Evolutionary conservation across 2,888 invertebrate genomes (phyloP).

Genomic region (Platypus cylindrus): DNA sequence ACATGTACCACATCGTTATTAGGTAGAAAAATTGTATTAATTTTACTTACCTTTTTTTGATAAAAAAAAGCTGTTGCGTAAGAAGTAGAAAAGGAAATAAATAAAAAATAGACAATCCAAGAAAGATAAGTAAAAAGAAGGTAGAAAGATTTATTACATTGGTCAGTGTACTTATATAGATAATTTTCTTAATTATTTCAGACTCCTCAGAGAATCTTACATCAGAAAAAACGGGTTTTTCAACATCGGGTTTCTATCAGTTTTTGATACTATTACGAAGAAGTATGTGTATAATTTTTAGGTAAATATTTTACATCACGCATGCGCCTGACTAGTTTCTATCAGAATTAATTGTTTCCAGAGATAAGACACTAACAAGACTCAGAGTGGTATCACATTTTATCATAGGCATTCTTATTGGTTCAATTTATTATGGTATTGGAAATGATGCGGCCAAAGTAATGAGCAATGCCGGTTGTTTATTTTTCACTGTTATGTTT

Average conservation of each 20-base stretch:
- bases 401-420: conserved; percentile 81
- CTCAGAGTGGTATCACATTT: conserved; percentile 78
- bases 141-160: no score
- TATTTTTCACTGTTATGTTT: conserved; percentile 93
- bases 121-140: no score
- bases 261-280: conserved; percentile 80
- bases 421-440: conserved; percentile 84
- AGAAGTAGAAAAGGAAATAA: no score
- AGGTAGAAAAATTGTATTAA: conserved; percentile 10
- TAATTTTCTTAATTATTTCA: no score
- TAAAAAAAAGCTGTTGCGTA: no score
- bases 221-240: conserved; percentile 50
- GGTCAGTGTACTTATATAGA: no score
- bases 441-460: conserved; percentile 89
- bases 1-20: conserved; percentile 40
- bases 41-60: no score
- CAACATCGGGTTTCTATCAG: conserved; percentile 70
- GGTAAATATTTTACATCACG: conserved; percentile 9
- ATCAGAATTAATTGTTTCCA: no score
- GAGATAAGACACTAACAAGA: conserved; percentile 81
- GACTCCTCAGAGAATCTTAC: conserved; percentile 33
- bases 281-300: conserved; percentile 52
- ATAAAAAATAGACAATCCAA: no score
- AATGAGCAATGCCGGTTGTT: conserved; percentile 88
- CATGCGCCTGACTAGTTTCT: no score